phyloP scores from a whole-genome alignment of 1,140 invertebrate genomes.

The Tetranychus urticae region DNA sequence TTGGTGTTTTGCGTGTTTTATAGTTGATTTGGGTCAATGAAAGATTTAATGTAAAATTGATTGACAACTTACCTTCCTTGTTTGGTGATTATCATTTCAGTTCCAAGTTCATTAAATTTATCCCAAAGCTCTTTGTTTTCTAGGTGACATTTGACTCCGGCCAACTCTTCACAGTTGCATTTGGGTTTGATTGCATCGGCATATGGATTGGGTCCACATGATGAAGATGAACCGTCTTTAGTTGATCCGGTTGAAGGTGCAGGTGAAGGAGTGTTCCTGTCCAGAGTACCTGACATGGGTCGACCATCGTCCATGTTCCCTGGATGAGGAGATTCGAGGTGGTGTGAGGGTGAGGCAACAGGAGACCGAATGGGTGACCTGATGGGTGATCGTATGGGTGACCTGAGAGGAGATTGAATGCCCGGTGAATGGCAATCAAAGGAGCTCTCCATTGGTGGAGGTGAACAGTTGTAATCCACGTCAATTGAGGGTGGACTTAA shows the following conservation, averaged over 20 bases:
- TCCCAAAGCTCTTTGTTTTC: slow-evolving; percentile 79
- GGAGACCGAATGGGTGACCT: too few relatives aligned
- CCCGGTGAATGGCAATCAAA: too few relatives aligned
- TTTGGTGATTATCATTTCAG: slow-evolving; percentile 99
- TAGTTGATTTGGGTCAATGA: too few relatives aligned
- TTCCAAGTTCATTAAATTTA: slow-evolving; percentile 79
- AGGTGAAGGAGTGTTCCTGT: background rate
- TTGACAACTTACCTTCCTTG: slow-evolving; percentile 59
- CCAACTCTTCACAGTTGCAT: slow-evolving; percentile 36
- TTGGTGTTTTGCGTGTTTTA: too few relatives aligned
- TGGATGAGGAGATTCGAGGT: too few relatives aligned
- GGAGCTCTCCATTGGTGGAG: too few relatives aligned
- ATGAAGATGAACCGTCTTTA: background rate
- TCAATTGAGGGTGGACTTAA: too few relatives aligned
- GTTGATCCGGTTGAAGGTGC: background rate
- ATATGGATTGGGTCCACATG: slow-evolving; percentile 14
- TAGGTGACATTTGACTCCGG: slow-evolving; percentile 56
- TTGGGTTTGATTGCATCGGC: slow-evolving; percentile 18
- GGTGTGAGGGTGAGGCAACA: too few relatives aligned
- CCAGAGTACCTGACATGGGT: background rate
- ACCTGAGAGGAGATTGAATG: too few relatives aligned
- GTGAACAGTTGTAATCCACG: too few relatives aligned
- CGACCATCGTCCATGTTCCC: background rate
- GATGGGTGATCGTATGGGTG: too few relatives aligned
- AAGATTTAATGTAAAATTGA: background rate